These are phyloP conservation scores for Ceryle rudis DNA, from an alignment of 2,797 vertebrate species.

Conservation along the genomic window DNA sequence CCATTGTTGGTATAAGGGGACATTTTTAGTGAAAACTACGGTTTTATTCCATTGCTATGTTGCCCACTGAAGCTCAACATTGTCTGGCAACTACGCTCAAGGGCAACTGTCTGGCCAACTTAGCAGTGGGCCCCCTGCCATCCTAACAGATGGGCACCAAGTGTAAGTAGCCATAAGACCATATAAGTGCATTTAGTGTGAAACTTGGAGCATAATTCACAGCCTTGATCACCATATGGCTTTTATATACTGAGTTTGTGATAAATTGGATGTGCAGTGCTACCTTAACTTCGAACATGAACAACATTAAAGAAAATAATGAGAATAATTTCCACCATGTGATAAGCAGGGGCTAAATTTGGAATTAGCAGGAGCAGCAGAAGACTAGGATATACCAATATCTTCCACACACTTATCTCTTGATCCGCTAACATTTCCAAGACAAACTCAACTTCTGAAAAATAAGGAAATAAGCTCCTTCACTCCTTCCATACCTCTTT, in stretches of 20 bases:
- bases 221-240: slow-evolving; percentile 66
- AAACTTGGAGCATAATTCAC: slow-evolving; percentile 70
- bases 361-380: not conserved
- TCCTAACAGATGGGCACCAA: slow-evolving; percentile 76
- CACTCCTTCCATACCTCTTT: not conserved
- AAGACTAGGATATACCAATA: not conserved
- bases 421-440: not conserved
- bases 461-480: not conserved
- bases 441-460: not conserved
- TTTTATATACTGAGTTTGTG: slow-evolving; percentile 40
- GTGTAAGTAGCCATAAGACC: slow-evolving; percentile 70
- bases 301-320: not conserved
- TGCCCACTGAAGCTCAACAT: slow-evolving; percentile 36
- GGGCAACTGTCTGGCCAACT: slow-evolving; percentile 50
- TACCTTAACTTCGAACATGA: not conserved
- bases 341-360: not conserved
- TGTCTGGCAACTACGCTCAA: slow-evolving; percentile 57
- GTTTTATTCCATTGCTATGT: not conserved
- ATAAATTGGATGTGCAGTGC: not conserved
- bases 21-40: not conserved
- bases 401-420: not conserved
- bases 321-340: not conserved
- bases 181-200: slow-evolving; percentile 72
- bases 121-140: slow-evolving; percentile 65
- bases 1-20: not conserved